Conservation (phyloP, 2,888 invertebrate species). For the Drosophila pseudotakahashii region DNA sequence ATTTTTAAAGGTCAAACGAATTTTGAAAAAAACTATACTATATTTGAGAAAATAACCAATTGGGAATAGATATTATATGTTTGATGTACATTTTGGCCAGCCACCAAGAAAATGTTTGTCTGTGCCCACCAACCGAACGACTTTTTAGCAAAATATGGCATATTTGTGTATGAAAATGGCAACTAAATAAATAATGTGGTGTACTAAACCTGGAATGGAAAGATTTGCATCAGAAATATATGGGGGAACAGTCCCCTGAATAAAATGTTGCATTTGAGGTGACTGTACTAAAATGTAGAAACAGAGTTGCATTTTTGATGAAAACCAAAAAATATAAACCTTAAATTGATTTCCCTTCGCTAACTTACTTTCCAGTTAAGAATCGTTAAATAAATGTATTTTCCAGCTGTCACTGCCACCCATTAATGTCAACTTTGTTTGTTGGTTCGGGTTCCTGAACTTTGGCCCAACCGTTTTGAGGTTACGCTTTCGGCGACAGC, state of each 20-base stretch:
- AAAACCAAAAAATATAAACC: neutral
- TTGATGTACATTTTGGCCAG: slow-evolving; percentile 57
- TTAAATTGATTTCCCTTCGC: neutral
- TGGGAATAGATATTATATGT: slow-evolving; percentile 26
- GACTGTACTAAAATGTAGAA: neutral
- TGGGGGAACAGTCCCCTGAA: no score
- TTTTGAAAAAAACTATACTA: slow-evolving; percentile 31
- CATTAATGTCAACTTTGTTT: slow-evolving; percentile 19
- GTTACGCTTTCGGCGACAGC: slow-evolving; percentile 17
- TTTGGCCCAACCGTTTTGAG: slow-evolving; percentile 15
- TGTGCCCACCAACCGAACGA: slow-evolving; percentile 6
- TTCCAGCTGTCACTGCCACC: slow-evolving; percentile 4
- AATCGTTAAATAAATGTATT: neutral
- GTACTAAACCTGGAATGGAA: slow-evolving; percentile 11
- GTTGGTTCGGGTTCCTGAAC: slow-evolving; percentile 22
- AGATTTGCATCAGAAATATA: neutral
- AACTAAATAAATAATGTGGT: slow-evolving; percentile 2
- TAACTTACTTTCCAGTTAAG: neutral
- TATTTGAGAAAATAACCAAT: slow-evolving; percentile 54
- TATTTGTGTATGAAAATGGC: slow-evolving; percentile 17
- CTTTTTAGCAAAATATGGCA: slow-evolving; percentile 18
- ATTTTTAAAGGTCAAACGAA: slow-evolving; percentile 55
- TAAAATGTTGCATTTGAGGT: neutral
- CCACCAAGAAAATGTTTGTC: slow-evolving; percentile 53
- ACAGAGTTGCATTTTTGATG: neutral